Evolutionary conservation across 1,140 invertebrate genomes (phyloP), one percentile per base, ranked within the genome.

Genomic region (Trichogramma pretiosum): DNA sequence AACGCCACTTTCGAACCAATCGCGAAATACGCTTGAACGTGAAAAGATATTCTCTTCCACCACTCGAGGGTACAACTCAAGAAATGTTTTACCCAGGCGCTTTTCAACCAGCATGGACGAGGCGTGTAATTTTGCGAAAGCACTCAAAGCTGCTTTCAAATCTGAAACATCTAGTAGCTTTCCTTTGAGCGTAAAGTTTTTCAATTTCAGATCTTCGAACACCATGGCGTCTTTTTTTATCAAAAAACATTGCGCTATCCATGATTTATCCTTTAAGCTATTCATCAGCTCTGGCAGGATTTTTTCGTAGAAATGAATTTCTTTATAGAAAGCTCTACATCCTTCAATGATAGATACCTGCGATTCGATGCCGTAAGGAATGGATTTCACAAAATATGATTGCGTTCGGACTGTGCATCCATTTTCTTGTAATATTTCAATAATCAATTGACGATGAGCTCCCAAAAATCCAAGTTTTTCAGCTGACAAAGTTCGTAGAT

Each of bases 161-260:
- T 1, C 17, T n/a, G 33, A 5, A 1, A 28, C 13, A 13, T 32
- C 44, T 1, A 46, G 11, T 14, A 38, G 7, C 7, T 19, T 10
- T 3, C 21, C 3, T 1, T 14, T 38, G 3, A 38, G 5, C 9
- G 9, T 10, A n/a, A 24, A 65, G 13, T 50, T 46, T 16, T 37
- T 52, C 8, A 24, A 26, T 28, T 52, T 39, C 0, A 58, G 26
- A 34, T 58, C 45, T 22, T 58, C 56, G n/a, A 58, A 48, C 1
- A 58, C 26, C 0, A 58, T 3, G 10, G 17, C 21, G 3, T 51
- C 63, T 0, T 67, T 56, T 40, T 67, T 65, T 7, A 61, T 60
- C 33, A 74, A 62, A 37, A 67, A 69, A 52, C 64, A 74, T 3
- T 61, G 63, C 14, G 72, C 68, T 0, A 61, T 57, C 56, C 60